Percentiles rank a stretch among this genome's conserved stretches.
Evolutionary conservation across 2,113 vertebrate genomes (phyloP).

Genomic region (Pelecanus crispus): DNA sequence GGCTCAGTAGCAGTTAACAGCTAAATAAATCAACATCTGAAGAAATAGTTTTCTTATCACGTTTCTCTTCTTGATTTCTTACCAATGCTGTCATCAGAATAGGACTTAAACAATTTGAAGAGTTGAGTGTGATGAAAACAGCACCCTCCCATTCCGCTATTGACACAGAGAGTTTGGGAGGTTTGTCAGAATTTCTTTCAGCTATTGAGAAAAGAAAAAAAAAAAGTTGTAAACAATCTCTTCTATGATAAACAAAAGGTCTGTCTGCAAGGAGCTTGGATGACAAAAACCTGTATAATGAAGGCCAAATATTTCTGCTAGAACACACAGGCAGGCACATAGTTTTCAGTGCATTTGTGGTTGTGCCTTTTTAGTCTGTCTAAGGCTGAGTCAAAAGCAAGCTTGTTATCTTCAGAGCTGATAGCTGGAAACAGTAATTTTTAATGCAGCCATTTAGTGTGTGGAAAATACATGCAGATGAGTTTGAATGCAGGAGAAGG

Average conservation of each 20-base stretch:
- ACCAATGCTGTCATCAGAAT: neutral
- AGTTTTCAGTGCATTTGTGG: neutral
- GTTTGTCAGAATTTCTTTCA: neutral
- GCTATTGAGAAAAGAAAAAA: neutral
- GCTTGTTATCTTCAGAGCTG: slow-evolving; percentile 1
- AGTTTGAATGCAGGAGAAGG: neutral
- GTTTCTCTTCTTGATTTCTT: slow-evolving; percentile 22
- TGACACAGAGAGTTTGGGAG: neutral
- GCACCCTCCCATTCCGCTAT: neutral
- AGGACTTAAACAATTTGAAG: neutral
- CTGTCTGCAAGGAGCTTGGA: neutral
- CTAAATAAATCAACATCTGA: neutral
- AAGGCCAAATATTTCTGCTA: slow-evolving; percentile 19
- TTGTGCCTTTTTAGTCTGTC: neutral
- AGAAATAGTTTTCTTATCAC: neutral
- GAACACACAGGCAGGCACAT: neutral
- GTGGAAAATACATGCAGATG: neutral
- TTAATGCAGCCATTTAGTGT: slow-evolving; percentile 3
- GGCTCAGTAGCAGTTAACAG: neutral
- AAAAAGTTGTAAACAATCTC: neutral
- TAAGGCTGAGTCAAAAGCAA: neutral
- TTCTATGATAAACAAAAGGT: neutral
- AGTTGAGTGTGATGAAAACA: neutral
- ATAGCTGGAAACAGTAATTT: slow-evolving; percentile 32
- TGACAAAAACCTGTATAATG: neutral